These are phyloP conservation scores for Dione vanillae DNA, from an alignment of 2,888 invertebrate genomes.

Conservation along the genomic window DNA sequence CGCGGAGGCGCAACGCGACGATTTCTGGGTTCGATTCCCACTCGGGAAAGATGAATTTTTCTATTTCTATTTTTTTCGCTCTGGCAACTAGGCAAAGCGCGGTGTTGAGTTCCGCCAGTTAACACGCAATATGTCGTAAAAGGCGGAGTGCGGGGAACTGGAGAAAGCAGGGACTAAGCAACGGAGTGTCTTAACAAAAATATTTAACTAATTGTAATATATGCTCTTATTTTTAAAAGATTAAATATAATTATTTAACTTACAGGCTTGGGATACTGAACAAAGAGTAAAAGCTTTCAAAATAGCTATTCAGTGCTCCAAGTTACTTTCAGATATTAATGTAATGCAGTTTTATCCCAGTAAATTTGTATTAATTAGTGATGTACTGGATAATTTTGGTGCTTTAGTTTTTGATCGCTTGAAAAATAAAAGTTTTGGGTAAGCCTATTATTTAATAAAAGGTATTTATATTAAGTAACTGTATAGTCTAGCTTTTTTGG, in stretches of 20 bases:
- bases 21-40: too few relatives aligned
- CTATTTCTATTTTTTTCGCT: too few relatives aligned
- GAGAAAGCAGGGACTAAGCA: too few relatives aligned
- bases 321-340: constrained; percentile 94
- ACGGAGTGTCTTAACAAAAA: too few relatives aligned
- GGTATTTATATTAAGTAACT: not conserved
- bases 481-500: not conserved
- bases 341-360: constrained; percentile 98
- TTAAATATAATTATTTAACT: not conserved
- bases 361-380: constrained; percentile 98
- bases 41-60: too few relatives aligned
- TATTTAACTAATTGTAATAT: too few relatives aligned
- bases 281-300: constrained; percentile 97
- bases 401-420: constrained; percentile 94
- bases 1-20: too few relatives aligned
- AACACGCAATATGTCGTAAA: too few relatives aligned
- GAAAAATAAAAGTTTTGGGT: constrained; percentile 86
- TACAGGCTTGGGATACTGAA: constrained; percentile 95
- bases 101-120: too few relatives aligned
- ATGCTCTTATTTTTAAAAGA: not conserved
- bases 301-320: constrained; percentile 98
- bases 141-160: too few relatives aligned
- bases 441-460: constrained; percentile 43
- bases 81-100: too few relatives aligned
- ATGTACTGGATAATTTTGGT: constrained; percentile 97